These are phyloP conservation scores for Alexandromys fortis DNA, from an alignment of 2,113 vertebrate species.

Conservation along the genomic window DNA sequence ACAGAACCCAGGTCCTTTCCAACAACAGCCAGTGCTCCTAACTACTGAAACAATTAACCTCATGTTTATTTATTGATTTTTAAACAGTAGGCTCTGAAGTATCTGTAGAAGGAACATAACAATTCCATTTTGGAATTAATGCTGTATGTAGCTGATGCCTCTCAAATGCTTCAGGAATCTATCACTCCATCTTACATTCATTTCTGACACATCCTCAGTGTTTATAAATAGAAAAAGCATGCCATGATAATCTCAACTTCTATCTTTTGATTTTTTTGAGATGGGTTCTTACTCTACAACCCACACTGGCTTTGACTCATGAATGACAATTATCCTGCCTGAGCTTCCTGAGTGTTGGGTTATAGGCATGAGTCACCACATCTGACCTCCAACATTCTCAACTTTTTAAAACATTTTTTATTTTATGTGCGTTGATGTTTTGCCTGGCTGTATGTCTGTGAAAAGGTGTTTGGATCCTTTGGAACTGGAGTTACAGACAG, in stretches of 20 bases:
- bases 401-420: neutral
- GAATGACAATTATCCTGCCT: neutral
- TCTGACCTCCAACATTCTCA: neutral
- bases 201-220: neutral
- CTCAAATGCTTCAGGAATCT: constrained; percentile 46
- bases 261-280: neutral
- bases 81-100: constrained; percentile 3
- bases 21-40: neutral
- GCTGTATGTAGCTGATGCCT: constrained; percentile 6
- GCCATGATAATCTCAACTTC: neutral
- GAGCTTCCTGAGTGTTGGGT: neutral
- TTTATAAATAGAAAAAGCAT: constrained; percentile 15
- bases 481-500: neutral
- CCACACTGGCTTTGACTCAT: neutral
- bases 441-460: neutral
- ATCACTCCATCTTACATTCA: neutral
- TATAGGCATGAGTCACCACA: neutral
- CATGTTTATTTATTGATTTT: constrained; percentile 49
- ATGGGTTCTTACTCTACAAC: neutral
- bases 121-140: constrained; percentile 27
- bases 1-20: neutral
- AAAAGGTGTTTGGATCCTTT: neutral
- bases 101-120: constrained; percentile 31
- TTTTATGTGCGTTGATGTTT: neutral
- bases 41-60: neutral